Evolutionary conservation across 2,113 vertebrate genomes (phyloP).

Genomic region (Caloenas nicobarica): DNA sequence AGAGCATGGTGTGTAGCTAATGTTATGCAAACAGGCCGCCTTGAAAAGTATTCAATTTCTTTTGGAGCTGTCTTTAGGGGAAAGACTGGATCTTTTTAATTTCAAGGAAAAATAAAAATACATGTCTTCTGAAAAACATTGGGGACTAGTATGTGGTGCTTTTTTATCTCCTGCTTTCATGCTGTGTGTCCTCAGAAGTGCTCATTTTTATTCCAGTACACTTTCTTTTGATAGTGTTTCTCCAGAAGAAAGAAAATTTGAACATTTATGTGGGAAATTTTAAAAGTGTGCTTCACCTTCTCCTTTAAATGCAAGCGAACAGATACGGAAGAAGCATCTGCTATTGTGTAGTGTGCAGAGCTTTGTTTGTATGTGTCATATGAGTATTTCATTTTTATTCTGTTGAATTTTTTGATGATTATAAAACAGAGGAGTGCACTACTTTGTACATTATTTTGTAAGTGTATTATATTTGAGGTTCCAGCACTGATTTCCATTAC

Average conservation of each 20-base stretch:
- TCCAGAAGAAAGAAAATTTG: background rate
- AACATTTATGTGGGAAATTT: background rate
- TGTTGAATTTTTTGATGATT: background rate
- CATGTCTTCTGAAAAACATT: background rate
- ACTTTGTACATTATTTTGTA: background rate
- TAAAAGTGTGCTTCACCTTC: background rate
- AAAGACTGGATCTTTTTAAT: background rate
- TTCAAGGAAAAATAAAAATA: background rate
- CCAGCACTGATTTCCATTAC: background rate
- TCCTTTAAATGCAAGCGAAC: background rate
- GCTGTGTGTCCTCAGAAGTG: background rate
- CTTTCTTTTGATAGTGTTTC: background rate
- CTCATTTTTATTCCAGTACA: background rate
- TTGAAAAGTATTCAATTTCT: background rate
- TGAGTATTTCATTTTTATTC: background rate
- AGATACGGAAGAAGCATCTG: background rate
- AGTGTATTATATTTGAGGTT: background rate
- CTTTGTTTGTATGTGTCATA: background rate
- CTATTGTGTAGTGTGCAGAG: background rate
- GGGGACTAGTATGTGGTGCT: background rate
- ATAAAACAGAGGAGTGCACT: background rate
- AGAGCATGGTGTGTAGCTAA: background rate
- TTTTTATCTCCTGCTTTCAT: background rate
- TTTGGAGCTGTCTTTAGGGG: background rate
- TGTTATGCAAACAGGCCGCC: background rate